A percentile compares a stretch with the other conserved stretches of the same genome.
These are phyloP conservation scores for Chelonia mydas DNA, from an alignment of 2,797 vertebrate genomes.

Conservation along the genomic window DNA sequence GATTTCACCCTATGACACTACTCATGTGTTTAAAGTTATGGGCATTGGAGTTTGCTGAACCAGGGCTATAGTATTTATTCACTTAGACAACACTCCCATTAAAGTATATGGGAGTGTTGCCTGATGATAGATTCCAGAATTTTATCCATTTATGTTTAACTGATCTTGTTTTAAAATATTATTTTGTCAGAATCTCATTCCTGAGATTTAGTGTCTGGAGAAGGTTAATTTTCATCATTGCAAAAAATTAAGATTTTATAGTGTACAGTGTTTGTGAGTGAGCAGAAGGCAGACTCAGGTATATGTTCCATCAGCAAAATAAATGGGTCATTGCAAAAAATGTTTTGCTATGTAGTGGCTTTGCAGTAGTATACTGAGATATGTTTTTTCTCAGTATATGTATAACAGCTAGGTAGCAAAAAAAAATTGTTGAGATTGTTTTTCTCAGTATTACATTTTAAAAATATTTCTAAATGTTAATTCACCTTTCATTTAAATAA, in stretches of 20 bases:
- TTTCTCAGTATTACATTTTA: neutral
- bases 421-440: neutral
- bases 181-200: neutral
- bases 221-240: neutral
- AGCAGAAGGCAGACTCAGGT: neutral
- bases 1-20: neutral
- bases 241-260: neutral
- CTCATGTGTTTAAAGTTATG: neutral
- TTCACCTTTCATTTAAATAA: neutral
- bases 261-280: neutral
- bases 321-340: neutral
- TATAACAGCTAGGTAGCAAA: neutral
- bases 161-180: neutral
- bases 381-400: neutral
- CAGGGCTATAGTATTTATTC: neutral
- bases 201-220: neutral
- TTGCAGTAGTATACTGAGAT: neutral
- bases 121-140: neutral
- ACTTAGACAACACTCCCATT: neutral
- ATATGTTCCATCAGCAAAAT: neutral
- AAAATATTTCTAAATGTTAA: neutral
- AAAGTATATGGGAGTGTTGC: neutral
- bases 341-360: neutral
- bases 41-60: neutral
- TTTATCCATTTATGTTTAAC: neutral